Evolutionary conservation across 2,113 vertebrate genomes (phyloP).

Genomic region (Pelecanoides urinatrix): DNA sequence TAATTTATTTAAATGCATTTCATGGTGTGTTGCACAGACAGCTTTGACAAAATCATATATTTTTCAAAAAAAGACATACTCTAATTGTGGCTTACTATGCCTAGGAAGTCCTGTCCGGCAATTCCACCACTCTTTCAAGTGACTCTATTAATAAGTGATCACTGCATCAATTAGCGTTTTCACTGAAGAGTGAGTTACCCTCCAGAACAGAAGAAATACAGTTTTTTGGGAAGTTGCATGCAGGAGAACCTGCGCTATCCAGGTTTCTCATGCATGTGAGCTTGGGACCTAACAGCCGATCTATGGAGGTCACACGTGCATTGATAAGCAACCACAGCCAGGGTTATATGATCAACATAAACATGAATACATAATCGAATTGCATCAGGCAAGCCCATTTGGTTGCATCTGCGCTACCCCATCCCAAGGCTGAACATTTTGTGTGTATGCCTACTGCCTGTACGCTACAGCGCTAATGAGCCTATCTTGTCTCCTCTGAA

Average conservation of each 20-base stretch:
- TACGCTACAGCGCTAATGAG: not conserved
- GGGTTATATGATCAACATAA: not conserved
- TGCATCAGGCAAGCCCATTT: not conserved
- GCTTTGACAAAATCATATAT: not conserved
- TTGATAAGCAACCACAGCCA: not conserved
- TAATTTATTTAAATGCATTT: not conserved
- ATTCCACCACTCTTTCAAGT: not conserved
- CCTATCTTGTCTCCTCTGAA: constrained; percentile 8
- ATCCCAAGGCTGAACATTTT: not conserved
- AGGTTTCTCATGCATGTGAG: not conserved
- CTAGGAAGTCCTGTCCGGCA: not conserved
- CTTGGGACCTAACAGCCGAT: not conserved
- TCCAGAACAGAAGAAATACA: not conserved
- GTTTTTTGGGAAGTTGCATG: not conserved
- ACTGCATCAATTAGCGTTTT: not conserved
- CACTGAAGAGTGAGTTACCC: not conserved
- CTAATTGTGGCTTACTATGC: not conserved
- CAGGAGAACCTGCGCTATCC: not conserved
- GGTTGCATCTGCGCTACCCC: not conserved
- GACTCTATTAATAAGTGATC: not conserved
- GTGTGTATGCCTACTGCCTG: not conserved
- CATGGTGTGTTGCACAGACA: not conserved
- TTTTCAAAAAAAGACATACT: not conserved
- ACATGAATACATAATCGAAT: not conserved
- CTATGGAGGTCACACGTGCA: fast-evolving